phyloP scores from a whole-genome alignment of 2,797 vertebrate species.

The Coilia nasus region DNA sequence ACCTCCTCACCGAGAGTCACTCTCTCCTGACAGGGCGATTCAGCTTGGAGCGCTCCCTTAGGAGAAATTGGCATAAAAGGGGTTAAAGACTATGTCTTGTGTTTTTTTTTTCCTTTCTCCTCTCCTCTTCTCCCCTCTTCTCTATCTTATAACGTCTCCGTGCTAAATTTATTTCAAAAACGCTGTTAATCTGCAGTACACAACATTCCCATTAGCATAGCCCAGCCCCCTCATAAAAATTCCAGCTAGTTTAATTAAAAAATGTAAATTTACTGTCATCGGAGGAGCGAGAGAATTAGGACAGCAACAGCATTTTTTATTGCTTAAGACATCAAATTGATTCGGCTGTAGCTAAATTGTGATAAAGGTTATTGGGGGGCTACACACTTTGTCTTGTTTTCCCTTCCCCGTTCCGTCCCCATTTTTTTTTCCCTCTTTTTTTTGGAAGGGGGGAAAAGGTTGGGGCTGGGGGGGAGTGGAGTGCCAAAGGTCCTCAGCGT shows the following conservation, averaged over 20 bases:
- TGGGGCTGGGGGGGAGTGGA: constrained; percentile 52
- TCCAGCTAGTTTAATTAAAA: constrained; percentile 99
- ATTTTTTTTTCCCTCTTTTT: constrained; percentile 54
- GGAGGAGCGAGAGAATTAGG: constrained; percentile 98
- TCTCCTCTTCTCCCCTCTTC: constrained; percentile 52
- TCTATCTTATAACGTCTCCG: constrained; percentile 87
- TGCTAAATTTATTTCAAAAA: constrained; percentile 99
- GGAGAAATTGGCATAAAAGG: constrained; percentile 94
- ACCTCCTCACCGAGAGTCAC: constrained; percentile 70
- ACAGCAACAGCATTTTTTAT: constrained; percentile 99
- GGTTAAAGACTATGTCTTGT: constrained; percentile 91
- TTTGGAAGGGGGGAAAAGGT: neutral
- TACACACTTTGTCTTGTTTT: constrained; percentile 78
- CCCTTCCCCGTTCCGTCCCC: constrained; percentile 71
- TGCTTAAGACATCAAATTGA: constrained; percentile 99
- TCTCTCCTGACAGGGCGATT: constrained; percentile 73
- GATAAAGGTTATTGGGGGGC: constrained; percentile 83
- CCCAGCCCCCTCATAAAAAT: constrained; percentile 99
- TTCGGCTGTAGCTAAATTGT: constrained; percentile 91
- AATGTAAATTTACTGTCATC: constrained; percentile 99
- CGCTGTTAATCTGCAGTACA: constrained; percentile 99
- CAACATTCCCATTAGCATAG: constrained; percentile 99
- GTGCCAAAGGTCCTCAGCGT: constrained; percentile 74
- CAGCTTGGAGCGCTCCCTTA: constrained; percentile 71
- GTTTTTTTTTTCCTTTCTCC: constrained; percentile 54